These are phyloP conservation scores for Ancistrus triradiatus DNA, from an alignment of 2,113 vertebrate genomes.

Conservation along the genomic window DNA sequence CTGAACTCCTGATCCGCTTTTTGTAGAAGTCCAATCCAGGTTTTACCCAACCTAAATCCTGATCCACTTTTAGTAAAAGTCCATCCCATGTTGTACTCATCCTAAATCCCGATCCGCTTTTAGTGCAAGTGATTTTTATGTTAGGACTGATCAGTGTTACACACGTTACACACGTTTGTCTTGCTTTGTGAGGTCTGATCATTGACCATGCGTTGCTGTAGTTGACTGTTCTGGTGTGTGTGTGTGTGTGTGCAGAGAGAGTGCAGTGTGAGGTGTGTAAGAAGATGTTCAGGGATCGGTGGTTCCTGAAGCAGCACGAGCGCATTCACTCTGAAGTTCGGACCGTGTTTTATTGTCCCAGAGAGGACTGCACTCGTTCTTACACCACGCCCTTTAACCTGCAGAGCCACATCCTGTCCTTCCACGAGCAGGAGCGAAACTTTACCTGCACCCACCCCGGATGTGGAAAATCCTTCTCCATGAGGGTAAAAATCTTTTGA, in stretches of 20 bases:
- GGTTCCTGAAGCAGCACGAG: conserved; percentile 80
- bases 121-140: too few relatives aligned
- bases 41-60: too few relatives aligned
- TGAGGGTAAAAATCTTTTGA: conserved; percentile 67
- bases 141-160: too few relatives aligned
- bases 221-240: too few relatives aligned
- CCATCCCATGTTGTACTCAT: too few relatives aligned
- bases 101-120: too few relatives aligned
- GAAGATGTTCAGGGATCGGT: conserved; percentile 74
- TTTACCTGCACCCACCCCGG: conserved; percentile 73
- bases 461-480: conserved; percentile 80
- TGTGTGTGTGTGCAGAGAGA: conserved; percentile 28
- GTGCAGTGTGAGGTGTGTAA: conserved; percentile 73
- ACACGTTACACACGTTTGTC: too few relatives aligned
- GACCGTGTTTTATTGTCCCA: conserved; percentile 72
- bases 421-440: conserved; percentile 76
- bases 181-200: too few relatives aligned
- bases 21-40: too few relatives aligned
- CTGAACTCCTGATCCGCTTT: too few relatives aligned
- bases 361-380: conserved; percentile 77
- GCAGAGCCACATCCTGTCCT: conserved; percentile 84
- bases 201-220: too few relatives aligned
- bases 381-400: conserved; percentile 88
- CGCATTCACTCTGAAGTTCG: conserved; percentile 68
- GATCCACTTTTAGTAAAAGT: too few relatives aligned